Evolutionary conservation across 1,140 invertebrate genomes (phyloP).

Genomic region (Cephus cinctus): DNA sequence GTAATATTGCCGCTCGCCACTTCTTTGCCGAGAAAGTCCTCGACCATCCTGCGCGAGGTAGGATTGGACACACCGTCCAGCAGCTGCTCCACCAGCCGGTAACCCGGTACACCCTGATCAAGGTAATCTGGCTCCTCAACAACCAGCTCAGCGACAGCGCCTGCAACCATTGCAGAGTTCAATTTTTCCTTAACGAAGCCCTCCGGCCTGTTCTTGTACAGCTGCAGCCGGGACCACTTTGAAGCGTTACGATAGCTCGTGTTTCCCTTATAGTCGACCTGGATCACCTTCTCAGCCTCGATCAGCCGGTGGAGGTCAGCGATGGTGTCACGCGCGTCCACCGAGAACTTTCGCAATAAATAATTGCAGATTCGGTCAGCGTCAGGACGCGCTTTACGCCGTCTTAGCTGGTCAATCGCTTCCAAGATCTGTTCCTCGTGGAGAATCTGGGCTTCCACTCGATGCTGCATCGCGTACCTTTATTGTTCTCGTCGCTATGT

Average conservation of each 20-base stretch:
- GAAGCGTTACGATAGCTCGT: slow-evolving; percentile 80
- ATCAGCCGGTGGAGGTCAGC: slow-evolving; percentile 73
- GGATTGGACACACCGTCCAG: slow-evolving; percentile 62
- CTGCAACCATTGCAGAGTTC: slow-evolving; percentile 59
- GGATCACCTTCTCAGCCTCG: slow-evolving; percentile 73
- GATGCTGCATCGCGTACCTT: slow-evolving; percentile 29
- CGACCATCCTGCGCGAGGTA: slow-evolving; percentile 66
- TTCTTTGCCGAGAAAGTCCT: slow-evolving; percentile 66
- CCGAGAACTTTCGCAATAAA: slow-evolving; percentile 70
- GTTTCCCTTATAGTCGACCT: slow-evolving; percentile 85
- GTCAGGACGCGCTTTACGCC: slow-evolving; percentile 80
- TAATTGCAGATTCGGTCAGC: slow-evolving; percentile 80
- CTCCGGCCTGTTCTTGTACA: slow-evolving; percentile 54
- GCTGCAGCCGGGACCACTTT: slow-evolving; percentile 63
- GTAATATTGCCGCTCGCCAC: slow-evolving; percentile 65
- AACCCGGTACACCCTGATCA: slow-evolving; percentile 67
- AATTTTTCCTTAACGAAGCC: slow-evolving; percentile 50
- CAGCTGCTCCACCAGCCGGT: slow-evolving; percentile 64
- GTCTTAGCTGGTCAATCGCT: slow-evolving; percentile 79
- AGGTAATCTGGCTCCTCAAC: slow-evolving; percentile 70
- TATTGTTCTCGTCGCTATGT: too few relatives aligned
- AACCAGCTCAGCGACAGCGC: slow-evolving; percentile 67
- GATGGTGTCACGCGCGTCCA: slow-evolving; percentile 71
- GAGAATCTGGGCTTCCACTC: slow-evolving; percentile 56
- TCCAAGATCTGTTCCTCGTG: slow-evolving; percentile 76